These are phyloP conservation scores for Palythoa heliodiscus DNA, from an alignment of 92 coral and sea anemone species.

Conservation along the genomic window DNA sequence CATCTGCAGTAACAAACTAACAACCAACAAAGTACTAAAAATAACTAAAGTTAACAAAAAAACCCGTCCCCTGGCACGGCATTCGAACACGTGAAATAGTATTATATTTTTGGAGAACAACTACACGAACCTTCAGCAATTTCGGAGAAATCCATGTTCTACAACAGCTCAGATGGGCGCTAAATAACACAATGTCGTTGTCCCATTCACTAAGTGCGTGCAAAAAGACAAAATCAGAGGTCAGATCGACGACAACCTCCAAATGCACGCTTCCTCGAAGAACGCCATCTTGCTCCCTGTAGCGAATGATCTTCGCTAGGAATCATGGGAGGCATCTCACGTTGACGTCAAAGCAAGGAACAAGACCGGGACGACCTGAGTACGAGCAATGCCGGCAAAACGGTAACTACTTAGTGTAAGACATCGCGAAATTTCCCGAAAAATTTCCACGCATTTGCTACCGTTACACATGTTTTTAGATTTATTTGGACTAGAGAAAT, in stretches of 20 bases:
- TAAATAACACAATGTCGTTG: too few species aligned
- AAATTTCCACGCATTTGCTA: too few species aligned
- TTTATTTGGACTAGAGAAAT: too few species aligned
- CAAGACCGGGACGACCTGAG: constrained; percentile 19
- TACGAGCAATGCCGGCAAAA: constrained; percentile 32
- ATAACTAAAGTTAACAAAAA: too few species aligned
- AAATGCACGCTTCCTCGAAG: neutral
- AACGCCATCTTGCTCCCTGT: constrained; percentile 28
- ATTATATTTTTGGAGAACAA: too few species aligned
- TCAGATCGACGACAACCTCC: neutral
- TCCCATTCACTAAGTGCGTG: neutral
- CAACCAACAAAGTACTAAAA: too few species aligned
- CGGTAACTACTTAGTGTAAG: too few species aligned
- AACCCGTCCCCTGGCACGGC: neutral
- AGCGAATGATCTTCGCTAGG: neutral
- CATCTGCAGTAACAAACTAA: neutral
- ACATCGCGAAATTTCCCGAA: too few species aligned
- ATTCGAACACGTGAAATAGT: constrained; percentile 33
- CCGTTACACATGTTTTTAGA: too few species aligned
- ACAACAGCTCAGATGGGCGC: neutral
- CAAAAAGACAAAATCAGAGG: neutral
- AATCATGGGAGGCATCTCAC: neutral
- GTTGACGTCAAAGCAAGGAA: constrained; percentile 27
- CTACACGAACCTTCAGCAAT: constrained; percentile 79
- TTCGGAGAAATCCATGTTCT: constrained; percentile 84